phyloP scores from a whole-genome alignment of 2,888 invertebrate genomes.

The Formica aserva region DNA sequence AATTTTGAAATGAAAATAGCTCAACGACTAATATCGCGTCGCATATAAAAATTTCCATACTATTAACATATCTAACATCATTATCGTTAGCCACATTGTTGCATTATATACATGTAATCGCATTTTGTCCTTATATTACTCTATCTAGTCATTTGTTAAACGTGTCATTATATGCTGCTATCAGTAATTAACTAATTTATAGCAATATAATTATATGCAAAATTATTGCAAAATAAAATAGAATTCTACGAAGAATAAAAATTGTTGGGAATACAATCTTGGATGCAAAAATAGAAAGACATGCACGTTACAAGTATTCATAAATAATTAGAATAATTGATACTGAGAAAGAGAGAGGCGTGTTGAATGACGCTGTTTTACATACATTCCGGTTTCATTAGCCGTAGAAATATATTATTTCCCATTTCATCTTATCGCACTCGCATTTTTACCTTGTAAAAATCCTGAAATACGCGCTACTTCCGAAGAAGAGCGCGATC shows the following conservation, averaged over 20 bases:
- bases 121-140: slow-evolving; percentile 61
- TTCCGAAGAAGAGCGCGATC: slow-evolving; percentile 3
- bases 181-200: slow-evolving; percentile 29
- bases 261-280: background rate
- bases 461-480: background rate
- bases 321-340: background rate
- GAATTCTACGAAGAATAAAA: background rate
- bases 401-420: background rate
- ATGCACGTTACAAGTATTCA: background rate
- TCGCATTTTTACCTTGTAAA: background rate
- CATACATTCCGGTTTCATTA: slow-evolving; percentile 1
- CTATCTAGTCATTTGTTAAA: slow-evolving; percentile 56
- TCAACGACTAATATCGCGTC: slow-evolving; percentile 45
- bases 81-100: slow-evolving; percentile 60
- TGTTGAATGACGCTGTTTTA: background rate
- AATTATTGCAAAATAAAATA: background rate
- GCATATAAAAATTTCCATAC: slow-evolving; percentile 50
- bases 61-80: slow-evolving; percentile 37
- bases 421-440: background rate
- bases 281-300: too few relatives aligned
- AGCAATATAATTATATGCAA: background rate
- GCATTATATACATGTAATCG: slow-evolving; percentile 40
- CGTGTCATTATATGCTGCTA: slow-evolving; percentile 56
- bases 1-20: background rate
- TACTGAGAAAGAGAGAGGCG: background rate